Percentiles rank a stretch among this genome's conserved stretches.
These are phyloP conservation scores for Tipula unca DNA, from an alignment of 2,888 invertebrate genomes.

Conservation along the genomic window DNA sequence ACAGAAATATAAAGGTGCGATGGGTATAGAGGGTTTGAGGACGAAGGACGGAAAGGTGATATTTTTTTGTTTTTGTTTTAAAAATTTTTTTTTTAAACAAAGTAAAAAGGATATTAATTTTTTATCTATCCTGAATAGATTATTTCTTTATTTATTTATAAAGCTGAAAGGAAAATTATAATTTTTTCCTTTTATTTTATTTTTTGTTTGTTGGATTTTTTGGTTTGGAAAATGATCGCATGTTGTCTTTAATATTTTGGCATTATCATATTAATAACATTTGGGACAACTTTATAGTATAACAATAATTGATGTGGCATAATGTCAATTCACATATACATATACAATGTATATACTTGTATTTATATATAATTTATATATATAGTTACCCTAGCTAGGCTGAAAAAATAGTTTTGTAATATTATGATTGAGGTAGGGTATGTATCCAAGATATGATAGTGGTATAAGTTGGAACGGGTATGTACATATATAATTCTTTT, in stretches of 20 bases:
- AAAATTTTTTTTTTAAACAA: not conserved
- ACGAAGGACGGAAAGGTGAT: not conserved
- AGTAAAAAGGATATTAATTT: not conserved
- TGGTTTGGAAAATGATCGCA: not conserved
- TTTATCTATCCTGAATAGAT: conserved; percentile 14
- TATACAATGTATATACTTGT: not conserved
- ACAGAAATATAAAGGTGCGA: not conserved
- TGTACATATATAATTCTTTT: not conserved
- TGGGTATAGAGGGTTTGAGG: not conserved
- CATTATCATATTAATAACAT: not conserved
- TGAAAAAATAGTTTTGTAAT: not conserved
- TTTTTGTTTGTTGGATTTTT: not conserved
- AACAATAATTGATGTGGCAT: not conserved
- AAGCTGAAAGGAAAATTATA: not conserved
- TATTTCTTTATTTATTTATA: not conserved
- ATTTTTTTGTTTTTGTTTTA: not conserved
- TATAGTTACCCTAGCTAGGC: too few species aligned
- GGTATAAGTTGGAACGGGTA: not conserved
- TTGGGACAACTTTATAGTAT: not conserved
- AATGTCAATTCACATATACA: not conserved
- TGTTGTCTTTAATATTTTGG: not conserved
- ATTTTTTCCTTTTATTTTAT: not conserved
- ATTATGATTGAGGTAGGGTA: not conserved
- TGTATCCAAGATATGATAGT: not conserved
- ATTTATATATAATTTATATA: not conserved